A percentile compares a stretch with the other conserved stretches of the same genome.
These are phyloP conservation scores for Apantesis nais DNA, from an alignment of 2,888 invertebrate species.

Conservation along the genomic window DNA sequence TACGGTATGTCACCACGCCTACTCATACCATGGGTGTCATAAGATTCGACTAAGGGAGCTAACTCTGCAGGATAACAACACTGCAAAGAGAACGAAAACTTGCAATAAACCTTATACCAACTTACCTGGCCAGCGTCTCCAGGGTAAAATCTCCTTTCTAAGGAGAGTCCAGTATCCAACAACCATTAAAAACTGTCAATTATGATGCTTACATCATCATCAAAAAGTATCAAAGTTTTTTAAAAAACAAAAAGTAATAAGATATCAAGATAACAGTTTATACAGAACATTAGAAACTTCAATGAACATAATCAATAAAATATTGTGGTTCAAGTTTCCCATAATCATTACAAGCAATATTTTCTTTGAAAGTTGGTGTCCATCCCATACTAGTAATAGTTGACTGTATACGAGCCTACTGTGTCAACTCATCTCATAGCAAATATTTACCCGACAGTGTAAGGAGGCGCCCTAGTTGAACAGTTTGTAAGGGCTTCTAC, in stretches of 20 bases:
- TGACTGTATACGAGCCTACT: slow-evolving; percentile 53
- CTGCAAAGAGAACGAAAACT: too few species aligned
- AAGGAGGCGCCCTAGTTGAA: slow-evolving; percentile 66
- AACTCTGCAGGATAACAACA: too few species aligned
- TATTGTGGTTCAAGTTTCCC: slow-evolving; percentile 8
- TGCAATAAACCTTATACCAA: too few species aligned
- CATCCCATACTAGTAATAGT: slow-evolving; percentile 42
- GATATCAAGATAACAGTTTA: not conserved
- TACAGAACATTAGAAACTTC: not conserved
- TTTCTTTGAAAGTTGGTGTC: slow-evolving; percentile 35
- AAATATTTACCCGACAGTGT: slow-evolving; percentile 67
- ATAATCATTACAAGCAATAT: slow-evolving; percentile 16
- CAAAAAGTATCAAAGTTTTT: too few species aligned
- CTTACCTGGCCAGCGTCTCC: too few species aligned
- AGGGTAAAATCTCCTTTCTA: too few species aligned
- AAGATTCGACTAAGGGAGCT: too few species aligned
- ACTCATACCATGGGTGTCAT: too few species aligned
- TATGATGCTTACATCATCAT: too few species aligned
- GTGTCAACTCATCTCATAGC: slow-evolving; percentile 72
- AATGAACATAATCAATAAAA: slow-evolving; percentile 1
- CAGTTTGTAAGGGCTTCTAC: slow-evolving; percentile 58
- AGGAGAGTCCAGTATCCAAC: too few species aligned
- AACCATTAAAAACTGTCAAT: too few species aligned
- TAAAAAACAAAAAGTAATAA: not conserved
- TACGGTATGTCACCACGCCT: too few species aligned